phyloP scores from a whole-genome alignment of 2,888 invertebrate genomes.

The Gerris lacustris region DNA sequence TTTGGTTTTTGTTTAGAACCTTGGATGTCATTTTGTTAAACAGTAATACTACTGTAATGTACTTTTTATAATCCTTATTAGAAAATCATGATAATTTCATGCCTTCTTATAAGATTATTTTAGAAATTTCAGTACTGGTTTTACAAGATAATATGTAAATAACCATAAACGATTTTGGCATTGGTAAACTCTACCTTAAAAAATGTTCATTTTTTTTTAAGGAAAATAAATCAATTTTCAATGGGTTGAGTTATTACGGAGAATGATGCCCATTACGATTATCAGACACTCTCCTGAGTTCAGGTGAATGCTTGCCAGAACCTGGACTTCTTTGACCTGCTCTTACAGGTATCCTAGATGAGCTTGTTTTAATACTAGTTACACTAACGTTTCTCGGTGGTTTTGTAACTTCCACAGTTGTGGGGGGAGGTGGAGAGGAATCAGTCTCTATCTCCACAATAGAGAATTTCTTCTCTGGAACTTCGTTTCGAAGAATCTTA shows the following conservation, averaged over 20 bases:
- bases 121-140: too few relatives aligned
- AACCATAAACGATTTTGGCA: too few relatives aligned
- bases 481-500: background rate
- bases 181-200: too few relatives aligned
- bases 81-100: too few relatives aligned
- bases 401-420: slow-evolving; percentile 1
- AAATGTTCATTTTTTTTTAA: too few relatives aligned
- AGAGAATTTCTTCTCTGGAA: slow-evolving; percentile 5
- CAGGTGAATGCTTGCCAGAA: slow-evolving; percentile 18
- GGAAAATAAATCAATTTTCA: too few relatives aligned
- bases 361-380: slow-evolving; percentile 30
- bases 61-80: too few relatives aligned
- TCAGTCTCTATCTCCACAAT: slow-evolving; percentile 8
- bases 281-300: slow-evolving; percentile 16
- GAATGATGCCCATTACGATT: slow-evolving; percentile 19
- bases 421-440: background rate
- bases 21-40: too few relatives aligned
- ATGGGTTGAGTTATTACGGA: background rate
- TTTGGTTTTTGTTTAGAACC: too few relatives aligned
- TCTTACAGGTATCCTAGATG: slow-evolving; percentile 31
- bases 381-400: slow-evolving; percentile 29
- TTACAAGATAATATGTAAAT: too few relatives aligned
- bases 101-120: too few relatives aligned
- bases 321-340: slow-evolving; percentile 26
- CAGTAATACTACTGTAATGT: too few relatives aligned